Evolutionary conservation across 2,797 vertebrate genomes (phyloP).

Genomic region (Lates japonicus): DNA sequence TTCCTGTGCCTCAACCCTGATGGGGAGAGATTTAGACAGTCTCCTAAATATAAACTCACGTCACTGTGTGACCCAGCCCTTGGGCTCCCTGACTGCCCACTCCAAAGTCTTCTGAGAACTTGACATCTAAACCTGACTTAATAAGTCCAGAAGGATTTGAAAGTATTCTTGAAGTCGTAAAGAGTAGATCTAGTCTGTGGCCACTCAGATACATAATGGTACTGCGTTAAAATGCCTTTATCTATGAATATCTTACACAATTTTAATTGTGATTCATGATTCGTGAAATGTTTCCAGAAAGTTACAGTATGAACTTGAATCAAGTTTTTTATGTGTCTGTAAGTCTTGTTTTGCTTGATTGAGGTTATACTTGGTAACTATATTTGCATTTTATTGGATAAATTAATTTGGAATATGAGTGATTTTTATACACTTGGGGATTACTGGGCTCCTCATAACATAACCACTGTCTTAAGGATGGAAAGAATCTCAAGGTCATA

Average conservation of each 20-base stretch:
- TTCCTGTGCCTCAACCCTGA: slow-evolving; percentile 38
- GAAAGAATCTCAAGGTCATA: slow-evolving; percentile 45
- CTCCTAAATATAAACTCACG: slow-evolving; percentile 25
- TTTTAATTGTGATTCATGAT: slow-evolving; percentile 3
- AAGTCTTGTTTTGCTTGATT: not conserved
- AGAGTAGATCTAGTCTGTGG: slow-evolving; percentile 8
- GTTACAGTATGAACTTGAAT: not conserved
- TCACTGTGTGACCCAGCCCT: slow-evolving; percentile 28
- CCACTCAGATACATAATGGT: not conserved
- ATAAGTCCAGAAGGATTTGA: slow-evolving; percentile 27
- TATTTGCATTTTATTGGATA: not conserved
- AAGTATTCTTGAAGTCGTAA: slow-evolving; percentile 20
- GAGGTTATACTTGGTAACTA: not conserved
- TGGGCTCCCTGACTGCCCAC: slow-evolving; percentile 6
- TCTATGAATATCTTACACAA: not conserved
- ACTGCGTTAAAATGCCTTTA: not conserved
- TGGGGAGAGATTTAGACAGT: slow-evolving; percentile 29
- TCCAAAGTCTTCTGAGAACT: slow-evolving; percentile 21
- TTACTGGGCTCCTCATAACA: slow-evolving; percentile 1
- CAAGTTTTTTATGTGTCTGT: not conserved
- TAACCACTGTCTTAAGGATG: not conserved
- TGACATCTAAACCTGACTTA: slow-evolving; percentile 29
- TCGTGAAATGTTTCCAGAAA: slow-evolving; percentile 9
- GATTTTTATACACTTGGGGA: not conserved
- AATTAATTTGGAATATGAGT: not conserved